Percentiles rank a stretch among this genome's conserved stretches.
Evolutionary conservation across 2,113 vertebrate genomes (phyloP).

Genomic region (Ptilonorhynchus violaceus): DNA sequence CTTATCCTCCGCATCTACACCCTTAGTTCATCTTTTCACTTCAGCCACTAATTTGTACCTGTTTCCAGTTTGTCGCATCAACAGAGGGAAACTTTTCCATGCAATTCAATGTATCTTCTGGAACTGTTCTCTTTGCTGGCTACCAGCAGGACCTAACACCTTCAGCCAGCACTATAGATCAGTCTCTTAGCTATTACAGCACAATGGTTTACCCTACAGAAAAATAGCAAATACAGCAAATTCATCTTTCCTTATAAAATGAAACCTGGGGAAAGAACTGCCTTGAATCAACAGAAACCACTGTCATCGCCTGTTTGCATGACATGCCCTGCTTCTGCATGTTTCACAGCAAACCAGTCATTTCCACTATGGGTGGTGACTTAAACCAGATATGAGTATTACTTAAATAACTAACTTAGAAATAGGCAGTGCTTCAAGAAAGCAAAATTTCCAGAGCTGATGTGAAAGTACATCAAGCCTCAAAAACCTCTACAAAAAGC

Average conservation of each 20-base stretch:
- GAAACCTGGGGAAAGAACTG: neutral
- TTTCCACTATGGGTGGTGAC: neutral
- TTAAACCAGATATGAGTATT: neutral
- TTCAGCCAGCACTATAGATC: neutral
- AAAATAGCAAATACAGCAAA: neutral
- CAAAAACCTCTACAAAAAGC: neutral
- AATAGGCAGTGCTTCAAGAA: neutral
- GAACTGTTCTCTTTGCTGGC: neutral
- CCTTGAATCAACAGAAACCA: neutral
- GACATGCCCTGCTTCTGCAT: neutral
- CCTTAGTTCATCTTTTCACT: neutral
- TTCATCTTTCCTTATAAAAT: neutral
- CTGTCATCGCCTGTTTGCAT: neutral
- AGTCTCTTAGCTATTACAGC: neutral
- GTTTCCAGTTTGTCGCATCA: neutral
- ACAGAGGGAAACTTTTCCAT: neutral
- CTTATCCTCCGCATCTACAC: neutral
- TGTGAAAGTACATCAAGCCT: fast-evolving
- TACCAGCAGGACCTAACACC: neutral
- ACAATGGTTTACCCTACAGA: neutral
- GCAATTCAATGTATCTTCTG: neutral
- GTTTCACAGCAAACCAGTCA: neutral
- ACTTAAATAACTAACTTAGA: neutral
- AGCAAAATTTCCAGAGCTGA: neutral
- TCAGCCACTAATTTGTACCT: neutral